Base-by-base conservation (phyloP, 2,797 vertebrate genomes). In the Oreochromis grahami region DNA sequence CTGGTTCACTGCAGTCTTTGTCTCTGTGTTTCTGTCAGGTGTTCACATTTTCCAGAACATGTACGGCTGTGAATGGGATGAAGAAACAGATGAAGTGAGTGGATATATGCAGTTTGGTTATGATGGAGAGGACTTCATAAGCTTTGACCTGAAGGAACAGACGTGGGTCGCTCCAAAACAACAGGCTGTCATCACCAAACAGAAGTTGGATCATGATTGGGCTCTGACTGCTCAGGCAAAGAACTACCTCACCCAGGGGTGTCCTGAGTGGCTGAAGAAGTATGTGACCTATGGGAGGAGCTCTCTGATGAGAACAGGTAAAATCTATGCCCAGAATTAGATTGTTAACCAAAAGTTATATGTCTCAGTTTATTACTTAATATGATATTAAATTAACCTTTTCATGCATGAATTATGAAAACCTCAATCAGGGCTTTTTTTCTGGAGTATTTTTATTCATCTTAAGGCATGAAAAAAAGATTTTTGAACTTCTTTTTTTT, bases 181-280 rank as follows among this genome's bases (percentile, higher is more conserved):
- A 51, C 6, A 92, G 53, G 48, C 48, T 48, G 0, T 0, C 0
- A 2, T 0, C 0, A 43, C 3, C 5, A 4, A 4, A 4, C 1
- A 0, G 0, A 43, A 13, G 6, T 45, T 0, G 43, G 0, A 15
- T 0, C 0, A 0, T 0, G 0, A 45, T 14, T 4, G 0, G 0
- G 7, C 1, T 17, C 0, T 24, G 24, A 24, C 24, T 24, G 24
- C 24, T 24, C 24, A 0, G 3, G 0, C 0, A 0, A 1, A 45
- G 4, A 15, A 29, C 0, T 56, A 56, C 3, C 0, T 2, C 3
- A 29, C 19, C n/a, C 50, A 21, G 50, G 24, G 3, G 24, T 58
- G 55, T 17, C 55, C 26, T 10, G 26, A 32, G 4, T 58, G 8
- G 55, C 0, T 0, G 26, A 58, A 17, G 55, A 58, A 58, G 14